Base-by-base conservation (phyloP, 2,888 invertebrate genomes). In the Pyrgus malvae region DNA sequence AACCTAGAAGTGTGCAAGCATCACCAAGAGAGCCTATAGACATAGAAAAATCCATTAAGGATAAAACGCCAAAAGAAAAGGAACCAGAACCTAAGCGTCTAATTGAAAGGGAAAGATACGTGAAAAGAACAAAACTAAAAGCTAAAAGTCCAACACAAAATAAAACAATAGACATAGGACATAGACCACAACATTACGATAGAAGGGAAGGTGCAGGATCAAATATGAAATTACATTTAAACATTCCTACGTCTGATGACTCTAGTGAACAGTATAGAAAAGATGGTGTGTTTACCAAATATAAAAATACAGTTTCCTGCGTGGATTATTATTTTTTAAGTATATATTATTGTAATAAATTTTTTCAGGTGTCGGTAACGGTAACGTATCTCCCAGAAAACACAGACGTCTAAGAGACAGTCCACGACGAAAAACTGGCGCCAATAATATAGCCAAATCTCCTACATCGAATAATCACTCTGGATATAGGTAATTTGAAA, bases 381-480 rank as follows among this genome's bases (percentile, higher is more conserved):
- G 91, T 38, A 90, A 84, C 66, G 66, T 88, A 59, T 92, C 93
- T 8, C 92, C 93, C 38, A 91, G 92, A 60, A 93, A 93, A 77
- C 88, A 90, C 59, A 91, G 93, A 67, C 91, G 94, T 57, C 83
- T 91, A 53, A 87, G 93, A 56, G 94, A 94, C 57, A 93, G 92
- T 69, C 93, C 93, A 1, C 79, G 94, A 67, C 90, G 94, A 70
- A 94, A 94, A 80, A 92, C 93, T 21, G 82, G 80, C n/a, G 80
- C 91, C 58, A 90, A 88, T 63, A 86, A 90, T 40, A 78, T 80
- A 50, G 91, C 92, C 0, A 91, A 93, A 71, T 92, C 92, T 37
- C 92, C 93, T 7, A 90, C 81, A 41, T 62, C 72, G 12, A 83
- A 71, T 57, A 91, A 86, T 57, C 83, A 86, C 62, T 76, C 88